These are phyloP conservation scores for Geotrupes spiniger DNA, from an alignment of 2,888 invertebrate species.

Conservation along the genomic window DNA sequence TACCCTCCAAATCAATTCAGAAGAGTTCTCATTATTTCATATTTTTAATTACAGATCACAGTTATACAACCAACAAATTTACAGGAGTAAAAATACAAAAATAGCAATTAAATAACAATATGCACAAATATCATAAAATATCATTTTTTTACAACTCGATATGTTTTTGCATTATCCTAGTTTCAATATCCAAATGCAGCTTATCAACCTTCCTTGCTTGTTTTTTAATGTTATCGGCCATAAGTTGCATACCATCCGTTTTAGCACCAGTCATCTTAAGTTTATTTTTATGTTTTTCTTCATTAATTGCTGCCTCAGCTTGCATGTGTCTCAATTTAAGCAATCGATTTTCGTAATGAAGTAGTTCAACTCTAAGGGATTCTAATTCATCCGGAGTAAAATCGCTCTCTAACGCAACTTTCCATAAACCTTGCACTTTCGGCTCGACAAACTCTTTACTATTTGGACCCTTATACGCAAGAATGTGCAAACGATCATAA, in stretches of 20 bases:
- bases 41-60: too few relatives aligned
- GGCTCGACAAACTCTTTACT: conserved; percentile 88
- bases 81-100: too few relatives aligned
- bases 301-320: conserved; percentile 73
- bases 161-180: conserved; percentile 72
- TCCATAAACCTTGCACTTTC: conserved; percentile 88
- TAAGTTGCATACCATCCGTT: conserved; percentile 60
- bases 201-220: conserved; percentile 83
- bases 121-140: too few relatives aligned
- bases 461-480: conserved; percentile 74
- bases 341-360: conserved; percentile 83
- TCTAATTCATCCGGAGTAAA: conserved; percentile 79
- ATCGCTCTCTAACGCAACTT: conserved; percentile 72
- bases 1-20: too few relatives aligned
- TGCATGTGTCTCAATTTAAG: conserved; percentile 80
- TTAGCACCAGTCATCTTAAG: conserved; percentile 62
- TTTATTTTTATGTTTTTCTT: conserved; percentile 63
- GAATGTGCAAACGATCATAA: conserved; percentile 71
- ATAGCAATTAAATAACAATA: too few relatives aligned
- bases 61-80: too few relatives aligned
- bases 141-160: conserved; percentile 74
- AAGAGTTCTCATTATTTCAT: too few relatives aligned
- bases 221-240: conserved; percentile 78
- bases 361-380: conserved; percentile 81
- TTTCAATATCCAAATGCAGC: conserved; percentile 75